Conservation (phyloP, 2,113 vertebrate species). For the Poeciliopsis turrubarensis region DNA sequence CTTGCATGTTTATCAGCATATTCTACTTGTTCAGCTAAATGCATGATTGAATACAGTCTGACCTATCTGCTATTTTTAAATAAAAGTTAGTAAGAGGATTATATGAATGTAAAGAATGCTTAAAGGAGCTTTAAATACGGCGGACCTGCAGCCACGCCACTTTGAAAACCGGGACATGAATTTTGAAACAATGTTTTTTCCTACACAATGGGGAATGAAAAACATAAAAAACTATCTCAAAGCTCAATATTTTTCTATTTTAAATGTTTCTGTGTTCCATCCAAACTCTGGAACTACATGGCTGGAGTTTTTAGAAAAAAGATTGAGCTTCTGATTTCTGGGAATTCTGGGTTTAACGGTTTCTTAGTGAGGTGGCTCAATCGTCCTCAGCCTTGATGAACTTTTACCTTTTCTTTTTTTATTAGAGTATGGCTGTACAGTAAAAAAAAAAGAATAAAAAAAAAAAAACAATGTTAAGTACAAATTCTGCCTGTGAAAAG, state of each 20-base stretch:
- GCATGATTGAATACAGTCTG: constrained; percentile 39
- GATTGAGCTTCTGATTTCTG: constrained; percentile 61
- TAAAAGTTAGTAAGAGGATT: background rate
- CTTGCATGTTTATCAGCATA: constrained; percentile 51
- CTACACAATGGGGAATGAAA: background rate
- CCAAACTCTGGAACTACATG: constrained; percentile 62
- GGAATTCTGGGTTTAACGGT: background rate
- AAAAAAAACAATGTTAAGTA: constrained; percentile 26
- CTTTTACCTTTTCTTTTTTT: background rate
- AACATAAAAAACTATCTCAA: background rate
- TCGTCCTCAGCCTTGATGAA: constrained; percentile 23
- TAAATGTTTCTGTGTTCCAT: constrained; percentile 48
- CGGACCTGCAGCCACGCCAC: constrained; percentile 54
- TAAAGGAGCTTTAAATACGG: constrained; percentile 21
- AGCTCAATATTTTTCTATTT: constrained; percentile 69
- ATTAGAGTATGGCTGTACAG: background rate
- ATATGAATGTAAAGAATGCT: constrained; percentile 11
- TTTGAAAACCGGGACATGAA: constrained; percentile 29
- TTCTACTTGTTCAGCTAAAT: constrained; percentile 19
- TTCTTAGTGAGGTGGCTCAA: constrained; percentile 59
- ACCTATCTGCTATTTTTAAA: constrained; percentile 30
- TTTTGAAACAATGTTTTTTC: background rate
- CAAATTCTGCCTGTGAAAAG: constrained; percentile 79
- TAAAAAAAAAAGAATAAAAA: constrained; percentile 22
- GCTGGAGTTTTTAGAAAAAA: constrained; percentile 69